These are phyloP conservation scores for Rhyacophila evoluta DNA, from an alignment of 2,888 invertebrate species.

Conservation along the genomic window DNA sequence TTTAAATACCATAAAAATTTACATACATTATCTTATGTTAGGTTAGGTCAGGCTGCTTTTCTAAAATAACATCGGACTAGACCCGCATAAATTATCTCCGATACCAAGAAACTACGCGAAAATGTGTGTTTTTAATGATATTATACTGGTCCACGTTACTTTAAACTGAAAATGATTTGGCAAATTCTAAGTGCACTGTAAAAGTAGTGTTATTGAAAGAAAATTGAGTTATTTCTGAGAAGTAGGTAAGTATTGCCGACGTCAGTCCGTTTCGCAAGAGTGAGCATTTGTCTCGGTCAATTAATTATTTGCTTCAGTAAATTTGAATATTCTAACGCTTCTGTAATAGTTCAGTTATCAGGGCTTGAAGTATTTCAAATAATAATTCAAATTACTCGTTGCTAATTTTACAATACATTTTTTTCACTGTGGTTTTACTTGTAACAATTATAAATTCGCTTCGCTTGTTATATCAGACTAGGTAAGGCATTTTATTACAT, in stretches of 20 bases:
- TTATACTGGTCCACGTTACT: too few species aligned
- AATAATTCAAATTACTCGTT: background rate
- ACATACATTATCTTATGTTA: too few species aligned
- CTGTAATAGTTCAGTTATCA: background rate
- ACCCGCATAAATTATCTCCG: too few species aligned
- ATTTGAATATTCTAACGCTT: conserved; percentile 12
- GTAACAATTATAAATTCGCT: background rate
- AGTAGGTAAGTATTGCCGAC: background rate
- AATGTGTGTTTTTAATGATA: too few species aligned
- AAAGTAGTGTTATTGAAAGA: background rate
- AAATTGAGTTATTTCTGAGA: background rate
- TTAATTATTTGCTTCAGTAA: conserved; percentile 7
- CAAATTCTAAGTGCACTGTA: background rate
- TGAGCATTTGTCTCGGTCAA: conserved; percentile 10
- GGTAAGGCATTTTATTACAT: too few species aligned
- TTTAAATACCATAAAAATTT: too few species aligned
- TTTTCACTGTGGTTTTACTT: background rate
- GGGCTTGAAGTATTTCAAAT: background rate
- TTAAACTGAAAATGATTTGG: too few species aligned
- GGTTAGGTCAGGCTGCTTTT: too few species aligned
- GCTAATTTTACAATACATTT: background rate
- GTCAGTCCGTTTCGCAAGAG: background rate
- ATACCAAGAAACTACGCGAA: too few species aligned
- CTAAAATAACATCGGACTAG: too few species aligned
- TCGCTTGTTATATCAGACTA: background rate